phyloP scores from a whole-genome alignment of 2,888 invertebrate genomes.

The Seira musarum region DNA sequence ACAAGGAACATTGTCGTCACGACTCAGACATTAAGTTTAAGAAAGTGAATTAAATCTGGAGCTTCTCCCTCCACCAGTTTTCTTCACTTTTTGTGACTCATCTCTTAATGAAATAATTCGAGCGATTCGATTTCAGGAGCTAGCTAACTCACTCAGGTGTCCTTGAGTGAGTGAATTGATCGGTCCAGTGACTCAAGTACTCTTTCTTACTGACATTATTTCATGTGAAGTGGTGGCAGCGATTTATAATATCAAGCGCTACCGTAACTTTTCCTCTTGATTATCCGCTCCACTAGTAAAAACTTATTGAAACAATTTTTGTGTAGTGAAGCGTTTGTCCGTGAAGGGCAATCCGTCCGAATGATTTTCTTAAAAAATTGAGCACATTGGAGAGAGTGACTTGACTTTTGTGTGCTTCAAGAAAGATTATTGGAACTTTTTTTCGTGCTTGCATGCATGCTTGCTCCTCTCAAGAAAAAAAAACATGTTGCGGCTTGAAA shows the following conservation, averaged over 20 bases:
- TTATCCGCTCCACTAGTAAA: slow-evolving; percentile 39
- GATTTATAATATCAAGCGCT: neutral
- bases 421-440: too few relatives aligned
- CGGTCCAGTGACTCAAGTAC: slow-evolving; percentile 34
- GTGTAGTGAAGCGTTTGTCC: slow-evolving; percentile 62
- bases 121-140: too few relatives aligned
- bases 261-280: slow-evolving; percentile 4
- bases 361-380: slow-evolving; percentile 30
- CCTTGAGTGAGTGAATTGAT: neutral
- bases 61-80: neutral
- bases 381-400: neutral
- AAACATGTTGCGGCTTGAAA: neutral
- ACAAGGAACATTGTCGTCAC: neutral
- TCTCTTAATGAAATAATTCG: neutral
- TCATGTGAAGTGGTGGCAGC: neutral
- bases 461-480: neutral
- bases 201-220: too few relatives aligned
- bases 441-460: too few relatives aligned
- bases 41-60: neutral
- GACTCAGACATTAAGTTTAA: neutral
- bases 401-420: neutral
- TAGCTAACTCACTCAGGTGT: neutral
- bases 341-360: slow-evolving; percentile 41
- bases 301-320: slow-evolving; percentile 19
- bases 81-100: neutral